Conservation (phyloP, 2,888 invertebrate species). For the Eulithis prunata region DNA sequence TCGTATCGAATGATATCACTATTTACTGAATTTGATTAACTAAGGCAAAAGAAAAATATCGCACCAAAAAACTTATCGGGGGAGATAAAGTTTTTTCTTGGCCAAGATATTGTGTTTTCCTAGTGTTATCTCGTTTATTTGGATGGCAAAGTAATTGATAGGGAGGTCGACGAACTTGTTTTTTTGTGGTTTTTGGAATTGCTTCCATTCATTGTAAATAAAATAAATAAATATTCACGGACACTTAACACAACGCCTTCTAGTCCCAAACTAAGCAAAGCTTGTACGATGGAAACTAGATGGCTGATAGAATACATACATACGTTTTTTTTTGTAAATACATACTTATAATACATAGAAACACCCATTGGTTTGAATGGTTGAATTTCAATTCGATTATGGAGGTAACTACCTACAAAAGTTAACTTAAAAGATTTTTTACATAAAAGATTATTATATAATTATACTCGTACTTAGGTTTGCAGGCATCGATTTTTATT, state of each 20-base stretch:
- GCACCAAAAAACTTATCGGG: conserved; percentile 66
- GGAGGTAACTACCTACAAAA: too few species aligned
- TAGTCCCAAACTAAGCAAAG: too few species aligned
- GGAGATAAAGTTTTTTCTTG: conserved; percentile 66
- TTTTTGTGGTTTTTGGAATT: conserved; percentile 38
- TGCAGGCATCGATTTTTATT: too few species aligned
- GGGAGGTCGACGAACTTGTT: conserved; percentile 47
- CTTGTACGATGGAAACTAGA: too few species aligned
- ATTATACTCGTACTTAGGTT: too few species aligned
- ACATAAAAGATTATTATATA: too few species aligned
- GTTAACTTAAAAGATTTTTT: too few species aligned
- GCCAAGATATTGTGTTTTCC: conserved; percentile 71
- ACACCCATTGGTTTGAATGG: conserved; percentile 5
- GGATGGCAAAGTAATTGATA: conserved; percentile 48
- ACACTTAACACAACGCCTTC: too few species aligned
- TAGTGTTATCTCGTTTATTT: conserved; percentile 75
- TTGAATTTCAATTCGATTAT: background rate
- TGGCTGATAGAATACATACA: too few species aligned
- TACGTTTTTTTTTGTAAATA: too few species aligned
- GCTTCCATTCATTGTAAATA: too few species aligned
- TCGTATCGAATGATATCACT: conserved; percentile 55
- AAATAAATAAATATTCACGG: background rate
- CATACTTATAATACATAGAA: too few species aligned
- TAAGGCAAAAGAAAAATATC: conserved; percentile 63
- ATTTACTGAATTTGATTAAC: conserved; percentile 77